Evolutionary conservation across 1,140 invertebrate genomes (phyloP).

Genomic region (Brachionus paranguensis): DNA sequence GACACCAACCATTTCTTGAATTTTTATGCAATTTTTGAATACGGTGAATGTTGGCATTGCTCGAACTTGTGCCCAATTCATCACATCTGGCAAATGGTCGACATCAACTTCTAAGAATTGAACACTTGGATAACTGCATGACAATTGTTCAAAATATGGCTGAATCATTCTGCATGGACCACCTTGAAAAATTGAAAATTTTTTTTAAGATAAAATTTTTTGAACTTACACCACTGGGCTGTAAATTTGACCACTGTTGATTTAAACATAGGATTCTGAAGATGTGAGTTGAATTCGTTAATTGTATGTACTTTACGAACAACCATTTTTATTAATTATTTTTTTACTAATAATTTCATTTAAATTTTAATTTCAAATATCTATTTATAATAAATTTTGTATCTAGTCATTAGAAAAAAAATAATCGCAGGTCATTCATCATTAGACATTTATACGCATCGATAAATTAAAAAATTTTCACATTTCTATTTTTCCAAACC

Average conservation of each 20-base stretch:
- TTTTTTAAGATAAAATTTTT: neutral
- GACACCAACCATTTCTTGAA: slow-evolving; percentile 10
- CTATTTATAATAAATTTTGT: neutral
- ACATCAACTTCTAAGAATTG: slow-evolving; percentile 39
- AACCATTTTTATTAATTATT: slow-evolving; percentile 23
- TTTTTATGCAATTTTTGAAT: slow-evolving; percentile 4
- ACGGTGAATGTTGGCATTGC: slow-evolving; percentile 26
- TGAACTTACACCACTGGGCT: slow-evolving; percentile 25
- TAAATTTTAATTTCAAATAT: neutral
- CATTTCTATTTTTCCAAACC: neutral
- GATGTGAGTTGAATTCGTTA: neutral
- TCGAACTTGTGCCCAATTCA: slow-evolving; percentile 30
- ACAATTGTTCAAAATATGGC: slow-evolving; percentile 35
- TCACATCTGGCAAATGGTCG: neutral
- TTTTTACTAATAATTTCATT: neutral
- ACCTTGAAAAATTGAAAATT: neutral
- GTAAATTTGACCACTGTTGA: slow-evolving; percentile 34
- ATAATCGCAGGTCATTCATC: neutral
- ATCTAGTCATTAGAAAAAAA: neutral
- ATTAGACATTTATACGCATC: neutral
- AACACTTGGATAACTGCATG: slow-evolving; percentile 23
- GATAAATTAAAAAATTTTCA: neutral
- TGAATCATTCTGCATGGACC: slow-evolving; percentile 33
- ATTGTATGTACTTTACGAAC: neutral
- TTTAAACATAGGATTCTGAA: slow-evolving; percentile 2